A percentile compares a stretch with the other conserved stretches of the same genome.
These are phyloP conservation scores for Tichodroma muraria DNA, from an alignment of 2,113 vertebrate species.

Conservation along the genomic window DNA sequence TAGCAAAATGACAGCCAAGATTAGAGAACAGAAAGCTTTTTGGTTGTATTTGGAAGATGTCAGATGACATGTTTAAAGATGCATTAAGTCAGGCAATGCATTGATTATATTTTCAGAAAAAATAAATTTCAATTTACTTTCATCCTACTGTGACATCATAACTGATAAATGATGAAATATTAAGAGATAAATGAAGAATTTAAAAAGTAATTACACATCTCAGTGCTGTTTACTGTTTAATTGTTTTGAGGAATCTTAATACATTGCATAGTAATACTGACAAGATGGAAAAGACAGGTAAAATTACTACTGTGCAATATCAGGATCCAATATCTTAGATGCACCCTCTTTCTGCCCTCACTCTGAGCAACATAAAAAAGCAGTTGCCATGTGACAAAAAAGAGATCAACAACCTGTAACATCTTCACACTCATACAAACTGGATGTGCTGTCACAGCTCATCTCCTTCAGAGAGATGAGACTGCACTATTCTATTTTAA, in stretches of 20 bases:
- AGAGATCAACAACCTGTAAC: constrained; percentile 71
- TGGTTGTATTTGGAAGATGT: neutral
- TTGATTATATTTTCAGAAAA: neutral
- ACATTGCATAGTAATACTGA: neutral
- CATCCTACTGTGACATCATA: neutral
- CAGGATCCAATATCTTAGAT: constrained; percentile 12
- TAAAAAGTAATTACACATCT: constrained; percentile 30
- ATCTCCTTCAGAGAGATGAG: neutral
- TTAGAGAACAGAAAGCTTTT: neutral
- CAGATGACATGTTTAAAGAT: neutral
- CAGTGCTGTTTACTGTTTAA: neutral
- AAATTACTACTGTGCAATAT: neutral
- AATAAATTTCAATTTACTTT: neutral
- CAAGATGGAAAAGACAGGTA: constrained; percentile 7
- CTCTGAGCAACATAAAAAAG: constrained; percentile 60
- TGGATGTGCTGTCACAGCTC: neutral
- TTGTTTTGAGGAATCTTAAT: neutral
- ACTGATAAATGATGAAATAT: neutral
- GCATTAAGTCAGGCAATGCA: neutral
- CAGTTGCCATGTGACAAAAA: constrained; percentile 74
- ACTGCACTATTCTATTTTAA: neutral
- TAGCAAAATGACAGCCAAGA: neutral
- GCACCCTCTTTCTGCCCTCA: neutral
- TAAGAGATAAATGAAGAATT: neutral
- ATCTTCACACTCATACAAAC: neutral